phyloP scores from a whole-genome alignment of 2,888 invertebrate species.

The Ichneumoninae sp. region DNA sequence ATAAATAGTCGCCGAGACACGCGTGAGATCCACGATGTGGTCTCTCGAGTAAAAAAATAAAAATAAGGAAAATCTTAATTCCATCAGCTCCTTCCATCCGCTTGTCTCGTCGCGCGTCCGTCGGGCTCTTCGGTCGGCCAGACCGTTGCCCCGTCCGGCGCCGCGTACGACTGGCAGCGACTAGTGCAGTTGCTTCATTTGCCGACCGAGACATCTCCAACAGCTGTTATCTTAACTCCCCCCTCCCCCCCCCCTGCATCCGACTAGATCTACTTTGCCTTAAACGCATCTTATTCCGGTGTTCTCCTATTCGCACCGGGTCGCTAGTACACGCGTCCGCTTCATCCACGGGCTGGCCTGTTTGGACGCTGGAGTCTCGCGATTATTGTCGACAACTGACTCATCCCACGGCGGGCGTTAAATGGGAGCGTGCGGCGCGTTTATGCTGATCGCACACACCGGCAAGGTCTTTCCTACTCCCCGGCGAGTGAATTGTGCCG shows the following conservation, averaged over 20 bases:
- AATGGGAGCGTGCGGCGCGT: slow-evolving; percentile 39
- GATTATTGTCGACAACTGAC: slow-evolving; percentile 28
- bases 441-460: slow-evolving; percentile 10
- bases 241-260: background rate
- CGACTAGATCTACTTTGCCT: slow-evolving; percentile 14
- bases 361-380: background rate
- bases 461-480: slow-evolving; percentile 56
- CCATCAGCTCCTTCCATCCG: background rate
- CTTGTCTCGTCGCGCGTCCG: background rate
- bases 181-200: background rate
- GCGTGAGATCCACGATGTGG: slow-evolving; percentile 14
- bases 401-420: slow-evolving; percentile 43
- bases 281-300: slow-evolving; percentile 12
- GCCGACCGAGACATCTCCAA: background rate
- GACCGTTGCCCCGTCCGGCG: background rate
- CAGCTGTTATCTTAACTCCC: background rate
- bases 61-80: background rate
- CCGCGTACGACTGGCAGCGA: background rate
- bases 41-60: background rate
- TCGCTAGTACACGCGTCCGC: slow-evolving; percentile 8
- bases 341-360: background rate
- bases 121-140: background rate
- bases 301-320: slow-evolving; percentile 16
- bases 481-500: slow-evolving; percentile 38
- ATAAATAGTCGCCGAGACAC: slow-evolving; percentile 51